phyloP scores from a whole-genome alignment of 2,113 vertebrate genomes.

The Apteryx mantelli region DNA sequence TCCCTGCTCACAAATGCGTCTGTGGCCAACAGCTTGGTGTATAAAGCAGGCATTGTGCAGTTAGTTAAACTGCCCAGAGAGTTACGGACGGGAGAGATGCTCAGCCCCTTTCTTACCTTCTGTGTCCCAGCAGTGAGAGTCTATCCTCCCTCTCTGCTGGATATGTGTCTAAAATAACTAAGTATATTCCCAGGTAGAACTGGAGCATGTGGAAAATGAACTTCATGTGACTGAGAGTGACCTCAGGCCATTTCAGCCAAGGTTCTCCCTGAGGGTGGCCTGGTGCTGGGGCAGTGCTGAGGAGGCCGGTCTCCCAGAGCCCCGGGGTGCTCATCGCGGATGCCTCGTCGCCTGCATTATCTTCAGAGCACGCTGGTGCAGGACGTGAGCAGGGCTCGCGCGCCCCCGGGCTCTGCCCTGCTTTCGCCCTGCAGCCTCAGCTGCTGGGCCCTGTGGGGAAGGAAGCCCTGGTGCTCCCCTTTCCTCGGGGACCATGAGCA shows the following conservation, averaged over 20 bases:
- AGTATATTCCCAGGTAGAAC: not conserved
- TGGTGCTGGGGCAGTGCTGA: not conserved
- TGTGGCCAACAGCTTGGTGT: not conserved
- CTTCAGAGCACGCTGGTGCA: not conserved
- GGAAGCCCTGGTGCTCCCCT: not conserved
- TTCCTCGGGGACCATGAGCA: not conserved
- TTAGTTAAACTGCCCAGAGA: not conserved
- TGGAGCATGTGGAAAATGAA: not conserved
- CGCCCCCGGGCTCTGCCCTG: not conserved
- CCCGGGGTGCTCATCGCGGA: not conserved
- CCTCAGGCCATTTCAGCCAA: not conserved
- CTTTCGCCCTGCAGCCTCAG: not conserved
- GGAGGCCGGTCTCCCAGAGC: not conserved
- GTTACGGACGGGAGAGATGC: not conserved
- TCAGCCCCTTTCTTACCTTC: not conserved
- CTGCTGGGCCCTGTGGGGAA: not conserved
- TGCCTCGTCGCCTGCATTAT: not conserved
- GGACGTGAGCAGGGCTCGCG: accelerated
- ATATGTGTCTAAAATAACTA: not conserved
- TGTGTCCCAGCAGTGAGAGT: not conserved
- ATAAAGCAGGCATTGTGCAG: not conserved
- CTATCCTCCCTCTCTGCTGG: not conserved
- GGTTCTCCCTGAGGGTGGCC: not conserved
- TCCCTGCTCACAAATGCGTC: not conserved
- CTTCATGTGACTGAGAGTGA: not conserved